Conservation (phyloP, 2,888 invertebrate genomes). For the Diadromus collaris region DNA sequence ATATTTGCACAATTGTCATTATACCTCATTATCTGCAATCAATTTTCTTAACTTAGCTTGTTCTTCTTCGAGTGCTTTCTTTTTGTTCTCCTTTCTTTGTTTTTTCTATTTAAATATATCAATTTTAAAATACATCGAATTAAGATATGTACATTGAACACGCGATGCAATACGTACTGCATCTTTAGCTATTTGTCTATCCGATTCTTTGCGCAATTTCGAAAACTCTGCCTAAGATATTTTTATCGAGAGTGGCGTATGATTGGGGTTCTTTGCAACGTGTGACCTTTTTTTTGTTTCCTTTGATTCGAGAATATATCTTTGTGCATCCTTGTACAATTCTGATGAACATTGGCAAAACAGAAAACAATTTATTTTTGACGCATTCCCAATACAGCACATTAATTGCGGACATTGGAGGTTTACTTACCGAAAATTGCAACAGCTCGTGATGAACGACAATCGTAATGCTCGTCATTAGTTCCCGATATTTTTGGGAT, state of each 20-base stretch:
- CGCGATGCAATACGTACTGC: background rate
- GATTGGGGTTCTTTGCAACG: background rate
- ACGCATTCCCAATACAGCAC: background rate
- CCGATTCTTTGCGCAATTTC: background rate
- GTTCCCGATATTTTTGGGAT: background rate
- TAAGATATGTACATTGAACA: background rate
- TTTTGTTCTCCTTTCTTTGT: background rate
- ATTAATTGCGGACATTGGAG: background rate
- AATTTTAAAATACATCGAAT: background rate
- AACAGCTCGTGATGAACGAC: background rate
- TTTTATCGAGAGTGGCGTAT: background rate
- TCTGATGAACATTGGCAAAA: background rate
- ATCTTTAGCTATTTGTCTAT: background rate
- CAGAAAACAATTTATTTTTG: background rate
- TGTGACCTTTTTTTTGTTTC: background rate
- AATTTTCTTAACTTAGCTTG: background rate
- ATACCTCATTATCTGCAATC: background rate
- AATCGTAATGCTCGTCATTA: background rate
- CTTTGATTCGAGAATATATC: background rate
- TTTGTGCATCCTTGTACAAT: conserved; percentile 2
- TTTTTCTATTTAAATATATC: background rate
- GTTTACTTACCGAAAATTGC: background rate
- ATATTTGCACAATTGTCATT: background rate
- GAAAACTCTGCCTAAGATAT: background rate
- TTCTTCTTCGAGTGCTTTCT: background rate